Evolutionary conservation across 2,888 invertebrate genomes (phyloP), one percentile per base, ranked within the genome.

Genomic region (Tachina lurida): DNA sequence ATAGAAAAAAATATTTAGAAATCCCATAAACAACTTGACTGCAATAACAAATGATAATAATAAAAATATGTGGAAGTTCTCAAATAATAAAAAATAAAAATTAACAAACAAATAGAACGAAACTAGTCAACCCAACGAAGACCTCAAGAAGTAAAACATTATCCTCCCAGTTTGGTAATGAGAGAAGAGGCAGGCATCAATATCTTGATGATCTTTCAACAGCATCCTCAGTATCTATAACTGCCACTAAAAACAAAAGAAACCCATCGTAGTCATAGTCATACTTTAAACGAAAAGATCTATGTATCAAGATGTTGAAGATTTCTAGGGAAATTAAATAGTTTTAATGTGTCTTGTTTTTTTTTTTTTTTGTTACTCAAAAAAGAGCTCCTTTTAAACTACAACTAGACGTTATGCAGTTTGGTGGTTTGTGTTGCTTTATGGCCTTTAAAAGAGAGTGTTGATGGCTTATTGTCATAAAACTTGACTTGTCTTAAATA

Each of bases 241-340:
- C 54, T 63, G 60, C n/a, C 52, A 75, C 74, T 43, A 68, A 75
- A 68, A 43, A 13, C n/a, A n/a, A 13, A 68, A 43, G 13, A 17
- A 70, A 41, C 43, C 52, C 19, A 58, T 60, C 31, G 45, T 71
- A 10, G 39, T 68, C 41, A 41, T 52, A 74, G 17, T 17, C 17
- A 49, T 39, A 43, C 56, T 68, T 47, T 3, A 77, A 60, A 58
- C 52, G 58, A 22, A 65, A 10, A 19, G 22, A 10, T 31, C 43
- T 62, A 60, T 31, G 31, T 31, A 31, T 68, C 67, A 68, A 68
- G 67, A 75, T 75, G 74, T 31, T 81, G 31, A 68, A 75, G 77
- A 83, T 83, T 83, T 83, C 83, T 78, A 83, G 73, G 73, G 83
- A 83, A 83, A 83, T 83, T 65, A 77, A 83, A 76, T 49, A 49